A percentile compares a stretch with the other conserved stretches of the same genome.
Evolutionary conservation across 2,113 vertebrate species (phyloP).

Genomic region (Gallinago jamesoni): DNA sequence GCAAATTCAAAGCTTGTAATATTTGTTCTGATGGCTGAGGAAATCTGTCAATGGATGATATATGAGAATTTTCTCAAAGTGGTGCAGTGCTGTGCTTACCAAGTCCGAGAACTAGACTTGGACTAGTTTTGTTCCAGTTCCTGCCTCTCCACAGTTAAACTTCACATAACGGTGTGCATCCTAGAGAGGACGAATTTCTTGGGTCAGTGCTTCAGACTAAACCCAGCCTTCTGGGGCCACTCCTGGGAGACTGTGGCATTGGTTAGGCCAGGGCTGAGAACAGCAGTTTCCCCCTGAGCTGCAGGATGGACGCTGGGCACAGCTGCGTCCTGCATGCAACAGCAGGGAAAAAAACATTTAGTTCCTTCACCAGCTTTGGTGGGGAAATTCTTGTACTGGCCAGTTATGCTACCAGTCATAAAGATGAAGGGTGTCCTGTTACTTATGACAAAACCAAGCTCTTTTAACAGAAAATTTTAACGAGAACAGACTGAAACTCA

Average conservation of each 20-base stretch:
- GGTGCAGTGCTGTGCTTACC: neutral
- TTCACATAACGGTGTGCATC: fast-evolving
- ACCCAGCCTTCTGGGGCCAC: neutral
- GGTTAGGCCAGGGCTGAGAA: neutral
- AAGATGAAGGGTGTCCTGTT: neutral
- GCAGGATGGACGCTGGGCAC: neutral
- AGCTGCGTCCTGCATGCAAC: neutral
- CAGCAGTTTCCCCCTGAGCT: neutral
- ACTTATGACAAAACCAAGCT: neutral
- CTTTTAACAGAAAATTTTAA: neutral
- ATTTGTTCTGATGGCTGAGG: neutral
- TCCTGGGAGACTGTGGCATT: neutral
- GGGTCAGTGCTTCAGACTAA: neutral
- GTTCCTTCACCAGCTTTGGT: neutral
- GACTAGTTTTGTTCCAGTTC: fast-evolving
- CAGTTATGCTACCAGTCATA: neutral
- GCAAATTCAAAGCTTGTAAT: neutral
- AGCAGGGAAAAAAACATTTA: neutral
- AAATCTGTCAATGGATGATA: neutral
- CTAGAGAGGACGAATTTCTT: neutral
- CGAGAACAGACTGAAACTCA: neutral
- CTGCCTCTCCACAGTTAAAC: neutral
- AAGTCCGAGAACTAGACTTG: neutral
- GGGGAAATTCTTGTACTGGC: neutral
- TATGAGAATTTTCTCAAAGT: neutral